phyloP scores from a whole-genome alignment of 2,888 invertebrate genomes.

The Himalopsyche anomala region DNA sequence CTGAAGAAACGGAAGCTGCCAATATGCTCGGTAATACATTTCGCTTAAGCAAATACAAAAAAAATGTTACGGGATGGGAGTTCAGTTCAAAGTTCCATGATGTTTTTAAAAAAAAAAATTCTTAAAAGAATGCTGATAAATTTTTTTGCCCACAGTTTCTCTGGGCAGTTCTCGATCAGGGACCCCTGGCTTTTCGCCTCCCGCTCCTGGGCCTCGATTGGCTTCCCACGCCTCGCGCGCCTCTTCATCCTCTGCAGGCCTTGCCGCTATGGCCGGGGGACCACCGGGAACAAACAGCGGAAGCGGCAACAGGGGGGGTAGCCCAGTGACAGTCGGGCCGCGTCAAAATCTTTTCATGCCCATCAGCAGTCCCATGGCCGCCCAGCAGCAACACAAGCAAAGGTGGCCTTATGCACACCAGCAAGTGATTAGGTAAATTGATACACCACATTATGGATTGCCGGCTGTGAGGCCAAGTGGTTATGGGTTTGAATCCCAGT shows the following conservation, averaged over 20 bases:
- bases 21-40: constrained; percentile 89
- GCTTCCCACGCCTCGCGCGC: constrained; percentile 66
- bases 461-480: too few relatives aligned
- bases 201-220: constrained; percentile 67
- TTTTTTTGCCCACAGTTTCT: constrained; percentile 80
- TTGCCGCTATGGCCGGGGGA: background rate
- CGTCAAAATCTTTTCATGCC: constrained; percentile 95
- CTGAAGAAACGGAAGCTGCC: constrained; percentile 97
- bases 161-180: constrained; percentile 95
- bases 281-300: background rate
- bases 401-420: constrained; percentile 69
- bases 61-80: background rate
- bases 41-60: background rate
- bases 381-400: constrained; percentile 68
- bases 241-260: constrained; percentile 67
- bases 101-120: background rate
- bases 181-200: constrained; percentile 91
- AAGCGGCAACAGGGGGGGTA: constrained; percentile 76
- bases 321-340: constrained; percentile 84
- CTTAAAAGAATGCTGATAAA: background rate
- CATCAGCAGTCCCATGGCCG: constrained; percentile 84
- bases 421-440: constrained; percentile 71
- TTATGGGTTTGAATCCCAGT: too few relatives aligned
- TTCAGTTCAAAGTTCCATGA: background rate
- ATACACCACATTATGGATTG: background rate